Base-by-base conservation (phyloP, 2,888 invertebrate genomes). In the Lissonota sp. region DNA sequence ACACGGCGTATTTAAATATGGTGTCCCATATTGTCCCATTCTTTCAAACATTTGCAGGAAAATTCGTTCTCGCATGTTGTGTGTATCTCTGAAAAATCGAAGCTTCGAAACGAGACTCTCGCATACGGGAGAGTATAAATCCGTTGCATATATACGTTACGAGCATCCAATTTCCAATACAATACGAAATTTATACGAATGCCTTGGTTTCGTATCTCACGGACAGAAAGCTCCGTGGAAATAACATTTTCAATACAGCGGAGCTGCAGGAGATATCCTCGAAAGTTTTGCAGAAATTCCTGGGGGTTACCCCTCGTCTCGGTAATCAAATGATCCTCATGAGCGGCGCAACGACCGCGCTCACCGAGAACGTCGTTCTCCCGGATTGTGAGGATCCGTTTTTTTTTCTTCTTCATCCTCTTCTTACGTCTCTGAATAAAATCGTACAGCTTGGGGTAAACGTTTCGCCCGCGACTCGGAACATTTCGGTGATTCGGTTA, bases 141-240 rank as follows among this genome's bases (percentile, higher is more conserved):
- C 42, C 42, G 64, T n/a, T 64, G 44, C 53, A 42, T 26, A 26
- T 51, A 58, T 55, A 55, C 8, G 62, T 73, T 62, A 63, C 40
- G 79, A 46, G 42, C 73, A 79, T 62, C 67, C 67, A 53, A 79
- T 79, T 73, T 79, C 67, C 62, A 62, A 73, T 73, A 69, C 62
- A 55, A 79, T 73, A 42, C 49, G 16, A 73, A 79, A 79, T 79
- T 79, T 79, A 79, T 79, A 58, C 62, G 67, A 62, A 44, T 46
- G 10, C 6, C 40, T 26, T 3, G 26, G 26, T 26, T 26, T 26
- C 40, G 44, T 40, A 60, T 71, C 58, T 6, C 10, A 10, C 12
- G 10, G 40, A 44, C 42, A 5, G 55, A 70, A 57, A 40, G 63
- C 49, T 58, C 6, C 8, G 39, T 12, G 49, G 63, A 40, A 77